Conservation (phyloP, 2,113 vertebrate genomes). For the Calidris pygmaea region DNA sequence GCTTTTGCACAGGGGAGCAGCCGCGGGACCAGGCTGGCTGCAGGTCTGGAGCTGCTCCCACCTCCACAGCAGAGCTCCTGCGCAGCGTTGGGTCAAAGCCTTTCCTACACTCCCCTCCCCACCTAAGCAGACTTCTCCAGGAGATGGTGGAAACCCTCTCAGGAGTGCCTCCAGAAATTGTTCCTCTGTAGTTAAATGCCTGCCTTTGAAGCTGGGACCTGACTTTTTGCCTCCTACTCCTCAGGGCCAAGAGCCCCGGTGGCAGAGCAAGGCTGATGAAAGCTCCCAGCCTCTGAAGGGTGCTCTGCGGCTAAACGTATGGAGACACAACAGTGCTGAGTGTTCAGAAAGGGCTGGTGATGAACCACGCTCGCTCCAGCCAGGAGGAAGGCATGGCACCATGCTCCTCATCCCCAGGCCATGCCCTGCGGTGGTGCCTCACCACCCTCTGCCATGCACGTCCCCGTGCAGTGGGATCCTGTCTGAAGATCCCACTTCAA, state of each 20-base stretch:
- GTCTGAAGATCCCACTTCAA: neutral
- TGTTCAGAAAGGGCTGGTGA: neutral
- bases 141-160: neutral
- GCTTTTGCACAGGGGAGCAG: neutral
- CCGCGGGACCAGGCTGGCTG: rapidly evolving
- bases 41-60: neutral
- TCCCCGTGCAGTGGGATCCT: neutral
- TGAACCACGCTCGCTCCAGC: neutral
- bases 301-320: neutral
- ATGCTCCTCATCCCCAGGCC: neutral
- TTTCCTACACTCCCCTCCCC: neutral
- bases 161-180: neutral
- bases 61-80: neutral
- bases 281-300: neutral
- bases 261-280: neutral
- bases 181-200: neutral
- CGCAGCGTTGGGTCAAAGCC: neutral
- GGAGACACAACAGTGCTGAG: neutral
- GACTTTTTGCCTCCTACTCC: neutral
- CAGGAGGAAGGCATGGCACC: neutral
- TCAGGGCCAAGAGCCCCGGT: neutral
- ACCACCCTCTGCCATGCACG: neutral
- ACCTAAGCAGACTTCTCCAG: neutral
- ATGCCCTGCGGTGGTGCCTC: neutral
- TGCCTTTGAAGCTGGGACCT: conserved; percentile 22